Percentiles rank a stretch among this genome's conserved stretches.
These are phyloP conservation scores for Uropsilus gracilis DNA, from an alignment of 2,113 vertebrate species.

Conservation along the genomic window DNA sequence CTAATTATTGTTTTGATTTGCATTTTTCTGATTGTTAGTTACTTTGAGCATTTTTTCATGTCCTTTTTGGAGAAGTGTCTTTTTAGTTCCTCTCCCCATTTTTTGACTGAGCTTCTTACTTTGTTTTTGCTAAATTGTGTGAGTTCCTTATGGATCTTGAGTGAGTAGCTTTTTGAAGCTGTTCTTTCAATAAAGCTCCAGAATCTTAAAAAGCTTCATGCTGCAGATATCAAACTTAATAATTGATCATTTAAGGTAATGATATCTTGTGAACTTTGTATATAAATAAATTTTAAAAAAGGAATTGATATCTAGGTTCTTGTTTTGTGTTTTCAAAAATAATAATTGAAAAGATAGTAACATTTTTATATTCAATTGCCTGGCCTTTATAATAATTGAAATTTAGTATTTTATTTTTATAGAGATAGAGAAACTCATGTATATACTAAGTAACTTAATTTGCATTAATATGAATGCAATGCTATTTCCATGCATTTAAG, in stretches of 20 bases:
- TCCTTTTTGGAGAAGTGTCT: no score
- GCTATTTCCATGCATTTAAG: not conserved
- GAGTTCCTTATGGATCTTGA: no score
- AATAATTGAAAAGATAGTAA: not conserved
- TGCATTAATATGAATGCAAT: constrained; percentile 14
- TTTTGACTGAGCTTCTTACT: no score
- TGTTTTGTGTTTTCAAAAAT: constrained; percentile 14
- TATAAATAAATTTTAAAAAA: no score
- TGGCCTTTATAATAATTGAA: constrained; percentile 38
- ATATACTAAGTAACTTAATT: not conserved
- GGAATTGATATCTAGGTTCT: not conserved
- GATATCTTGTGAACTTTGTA: no score
- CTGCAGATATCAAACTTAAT: not conserved
- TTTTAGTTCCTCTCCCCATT: no score
- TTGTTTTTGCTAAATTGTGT: no score
- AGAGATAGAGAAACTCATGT: not conserved
- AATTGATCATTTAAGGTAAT: constrained; percentile 1
- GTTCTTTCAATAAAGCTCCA: not conserved
- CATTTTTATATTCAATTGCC: not conserved
- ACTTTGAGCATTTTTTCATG: no score
- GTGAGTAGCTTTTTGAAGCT: not conserved
- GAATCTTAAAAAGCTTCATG: not conserved
- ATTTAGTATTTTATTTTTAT: not conserved
- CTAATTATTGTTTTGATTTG: no score
- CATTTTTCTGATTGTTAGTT: no score